Evolutionary conservation across 1,140 invertebrate genomes (phyloP).

Genomic region (Drosophila busckii): DNA sequence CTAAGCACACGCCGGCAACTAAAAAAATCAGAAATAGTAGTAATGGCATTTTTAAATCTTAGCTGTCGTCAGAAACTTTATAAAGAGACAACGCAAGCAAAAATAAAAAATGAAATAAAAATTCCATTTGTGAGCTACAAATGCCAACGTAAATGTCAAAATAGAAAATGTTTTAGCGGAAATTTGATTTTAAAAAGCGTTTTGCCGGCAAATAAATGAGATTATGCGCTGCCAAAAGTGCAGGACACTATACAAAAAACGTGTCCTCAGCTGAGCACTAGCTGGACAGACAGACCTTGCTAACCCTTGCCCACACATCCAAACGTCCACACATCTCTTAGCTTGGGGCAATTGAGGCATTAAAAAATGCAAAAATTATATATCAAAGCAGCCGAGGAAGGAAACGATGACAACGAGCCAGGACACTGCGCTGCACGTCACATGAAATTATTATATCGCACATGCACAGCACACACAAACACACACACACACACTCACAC

Average conservation of each 20-base stretch:
- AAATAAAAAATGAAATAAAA: conserved; percentile 23
- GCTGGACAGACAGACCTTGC: neutral
- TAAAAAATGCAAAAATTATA: conserved; percentile 76
- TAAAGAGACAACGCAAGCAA: conserved; percentile 13
- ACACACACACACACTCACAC: conserved; percentile 8
- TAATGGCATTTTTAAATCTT: neutral
- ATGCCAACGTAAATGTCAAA: conserved; percentile 56
- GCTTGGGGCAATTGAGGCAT: conserved; percentile 66
- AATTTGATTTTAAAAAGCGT: conserved; percentile 78
- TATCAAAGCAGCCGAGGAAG: conserved; percentile 63
- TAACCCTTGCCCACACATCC: neutral
- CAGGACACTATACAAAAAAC: conserved; percentile 59
- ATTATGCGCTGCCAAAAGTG: conserved; percentile 75
- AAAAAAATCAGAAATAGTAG: neutral
- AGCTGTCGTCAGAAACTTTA: neutral
- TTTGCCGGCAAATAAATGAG: conserved; percentile 75
- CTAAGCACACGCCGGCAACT: neutral
- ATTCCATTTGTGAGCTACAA: conserved; percentile 44
- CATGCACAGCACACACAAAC: conserved; percentile 29
- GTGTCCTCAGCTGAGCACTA: too few species aligned
- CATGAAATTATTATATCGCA: conserved; percentile 75
- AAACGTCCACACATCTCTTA: neutral
- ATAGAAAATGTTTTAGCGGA: conserved; percentile 74
- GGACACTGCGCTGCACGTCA: conserved; percentile 50
- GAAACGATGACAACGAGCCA: conserved; percentile 9